Conservation (phyloP, 2,888 invertebrate species). For the Hedychridium roseum region DNA sequence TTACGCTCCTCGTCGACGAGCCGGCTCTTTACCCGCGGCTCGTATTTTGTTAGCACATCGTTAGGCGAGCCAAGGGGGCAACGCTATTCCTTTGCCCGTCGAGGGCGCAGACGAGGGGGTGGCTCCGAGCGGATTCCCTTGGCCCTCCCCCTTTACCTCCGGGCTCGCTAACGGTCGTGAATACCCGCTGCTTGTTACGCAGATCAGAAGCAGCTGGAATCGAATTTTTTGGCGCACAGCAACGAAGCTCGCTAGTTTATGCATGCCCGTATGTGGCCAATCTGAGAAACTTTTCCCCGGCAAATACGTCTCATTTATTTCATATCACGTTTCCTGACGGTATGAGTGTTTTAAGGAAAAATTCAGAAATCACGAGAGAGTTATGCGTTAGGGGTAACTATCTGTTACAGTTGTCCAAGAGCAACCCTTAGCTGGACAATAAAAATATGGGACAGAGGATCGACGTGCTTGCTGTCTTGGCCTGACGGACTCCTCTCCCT, state of each 20-base stretch:
- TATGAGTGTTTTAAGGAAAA: too few species aligned
- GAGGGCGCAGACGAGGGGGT: background rate
- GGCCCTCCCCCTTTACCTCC: conserved; percentile 11
- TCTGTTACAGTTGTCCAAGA: too few species aligned
- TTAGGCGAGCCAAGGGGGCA: conserved; percentile 51
- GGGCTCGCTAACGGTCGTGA: conserved; percentile 27
- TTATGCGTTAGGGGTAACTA: too few species aligned
- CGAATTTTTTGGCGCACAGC: conserved; percentile 47
- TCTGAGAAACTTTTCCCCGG: too few species aligned
- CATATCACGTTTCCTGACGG: too few species aligned
- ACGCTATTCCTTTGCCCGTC: conserved; percentile 39
- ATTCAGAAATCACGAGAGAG: too few species aligned
- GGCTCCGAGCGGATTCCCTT: background rate
- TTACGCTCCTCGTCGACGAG: conserved; percentile 48
- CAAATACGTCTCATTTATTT: too few species aligned
- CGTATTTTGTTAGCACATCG: conserved; percentile 62
- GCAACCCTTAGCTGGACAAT: too few species aligned
- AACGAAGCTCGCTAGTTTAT: conserved; percentile 10
- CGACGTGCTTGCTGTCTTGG: too few species aligned
- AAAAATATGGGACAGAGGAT: too few species aligned
- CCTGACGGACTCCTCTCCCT: too few species aligned
- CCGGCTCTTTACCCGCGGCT: conserved; percentile 52
- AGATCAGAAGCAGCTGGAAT: conserved; percentile 54
- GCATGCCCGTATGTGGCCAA: conserved; percentile 13
- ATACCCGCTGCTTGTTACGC: conserved; percentile 53